Evolutionary conservation across 2,113 vertebrate genomes (phyloP).

Genomic region (Cavia aperea): DNA sequence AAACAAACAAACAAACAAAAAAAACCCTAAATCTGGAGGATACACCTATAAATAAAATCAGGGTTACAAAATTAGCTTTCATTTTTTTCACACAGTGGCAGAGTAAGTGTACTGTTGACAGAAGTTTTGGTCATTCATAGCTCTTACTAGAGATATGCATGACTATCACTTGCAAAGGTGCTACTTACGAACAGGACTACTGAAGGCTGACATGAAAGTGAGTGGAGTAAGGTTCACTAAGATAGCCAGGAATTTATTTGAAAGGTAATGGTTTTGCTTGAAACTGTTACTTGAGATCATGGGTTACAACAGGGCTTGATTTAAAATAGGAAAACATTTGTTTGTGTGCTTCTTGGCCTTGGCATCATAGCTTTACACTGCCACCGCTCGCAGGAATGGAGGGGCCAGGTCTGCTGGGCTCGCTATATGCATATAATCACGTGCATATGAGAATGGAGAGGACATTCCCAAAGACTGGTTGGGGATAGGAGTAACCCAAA

Average conservation of each 20-base stretch:
- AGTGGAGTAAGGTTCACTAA: background rate
- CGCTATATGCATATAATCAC: background rate
- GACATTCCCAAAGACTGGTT: background rate
- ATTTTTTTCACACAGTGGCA: background rate
- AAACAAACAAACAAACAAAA: too few species aligned
- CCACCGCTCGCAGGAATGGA: background rate
- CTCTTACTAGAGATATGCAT: background rate
- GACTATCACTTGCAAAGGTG: background rate
- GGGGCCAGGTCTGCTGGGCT: background rate
- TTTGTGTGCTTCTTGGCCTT: background rate
- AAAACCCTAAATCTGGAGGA: background rate
- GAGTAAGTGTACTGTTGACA: background rate
- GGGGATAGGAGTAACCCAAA: background rate
- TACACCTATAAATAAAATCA: constrained; percentile 26
- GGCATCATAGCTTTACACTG: background rate
- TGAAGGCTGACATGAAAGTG: background rate
- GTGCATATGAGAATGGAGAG: background rate
- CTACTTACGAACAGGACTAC: background rate
- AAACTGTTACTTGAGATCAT: background rate
- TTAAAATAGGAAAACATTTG: background rate
- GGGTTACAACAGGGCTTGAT: background rate
- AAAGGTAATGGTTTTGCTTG: background rate
- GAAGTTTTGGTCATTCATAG: background rate
- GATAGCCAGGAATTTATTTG: background rate
- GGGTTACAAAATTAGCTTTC: background rate